Evolutionary conservation across 2,113 vertebrate genomes (phyloP).

Genomic region (Proteles cristata): DNA sequence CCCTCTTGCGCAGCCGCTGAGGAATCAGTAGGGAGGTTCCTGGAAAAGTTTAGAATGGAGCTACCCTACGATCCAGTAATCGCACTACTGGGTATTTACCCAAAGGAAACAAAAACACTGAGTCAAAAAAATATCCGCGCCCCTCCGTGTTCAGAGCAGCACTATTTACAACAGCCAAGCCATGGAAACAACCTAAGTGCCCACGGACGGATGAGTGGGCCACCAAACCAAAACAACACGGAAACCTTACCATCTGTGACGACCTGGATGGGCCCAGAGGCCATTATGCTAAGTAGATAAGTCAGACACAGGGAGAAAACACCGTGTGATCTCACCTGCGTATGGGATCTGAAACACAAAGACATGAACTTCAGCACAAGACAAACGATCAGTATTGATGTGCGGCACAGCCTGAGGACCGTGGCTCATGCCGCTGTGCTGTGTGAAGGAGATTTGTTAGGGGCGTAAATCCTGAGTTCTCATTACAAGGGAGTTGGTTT

Average conservation of each 20-base stretch:
- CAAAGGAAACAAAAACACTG: background rate
- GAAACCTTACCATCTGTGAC: background rate
- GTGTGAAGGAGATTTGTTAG: background rate
- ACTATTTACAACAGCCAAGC: background rate
- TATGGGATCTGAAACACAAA: background rate
- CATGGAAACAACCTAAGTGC: background rate
- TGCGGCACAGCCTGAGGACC: too few species aligned
- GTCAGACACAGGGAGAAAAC: background rate
- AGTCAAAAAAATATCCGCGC: background rate
- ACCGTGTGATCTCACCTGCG: background rate
- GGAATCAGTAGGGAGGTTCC: background rate
- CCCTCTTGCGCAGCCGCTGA: background rate
- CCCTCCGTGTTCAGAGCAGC: background rate
- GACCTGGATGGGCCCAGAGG: background rate
- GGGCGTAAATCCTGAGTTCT: background rate
- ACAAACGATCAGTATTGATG: too few species aligned
- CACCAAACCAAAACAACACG: background rate
- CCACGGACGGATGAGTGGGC: fast-evolving
- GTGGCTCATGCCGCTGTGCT: background rate
- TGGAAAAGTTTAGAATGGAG: too few species aligned
- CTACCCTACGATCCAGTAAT: background rate
- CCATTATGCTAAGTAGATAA: background rate
- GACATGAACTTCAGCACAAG: background rate
- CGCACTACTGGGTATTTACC: background rate
- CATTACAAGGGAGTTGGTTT: too few species aligned